phyloP scores from a whole-genome alignment of 2,888 invertebrate genomes.

The Chrysodeixis includens region DNA sequence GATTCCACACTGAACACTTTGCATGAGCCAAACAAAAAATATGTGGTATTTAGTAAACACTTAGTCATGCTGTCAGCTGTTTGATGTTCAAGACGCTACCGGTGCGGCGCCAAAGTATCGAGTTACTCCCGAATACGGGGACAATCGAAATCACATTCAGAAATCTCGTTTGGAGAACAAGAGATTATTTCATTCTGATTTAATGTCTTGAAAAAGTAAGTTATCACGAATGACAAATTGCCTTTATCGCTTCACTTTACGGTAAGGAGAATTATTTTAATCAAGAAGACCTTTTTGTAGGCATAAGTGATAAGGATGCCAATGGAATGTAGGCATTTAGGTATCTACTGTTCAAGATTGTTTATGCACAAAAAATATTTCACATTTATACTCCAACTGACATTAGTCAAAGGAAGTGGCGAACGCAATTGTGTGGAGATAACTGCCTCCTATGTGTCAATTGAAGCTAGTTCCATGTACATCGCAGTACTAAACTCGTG shows the following conservation, averaged over 20 bases:
- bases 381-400: background rate
- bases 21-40: slow-evolving; percentile 37
- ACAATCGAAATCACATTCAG: slow-evolving; percentile 73
- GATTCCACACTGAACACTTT: no score
- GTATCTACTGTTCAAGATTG: no score
- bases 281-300: slow-evolving; percentile 43
- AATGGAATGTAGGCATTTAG: no score
- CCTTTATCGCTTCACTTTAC: slow-evolving; percentile 63
- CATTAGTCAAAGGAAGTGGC: slow-evolving; percentile 41
- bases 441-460: slow-evolving; percentile 51
- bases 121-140: slow-evolving; percentile 73
- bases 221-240: slow-evolving; percentile 76
- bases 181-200: slow-evolving; percentile 78
- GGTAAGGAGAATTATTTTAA: slow-evolving; percentile 44
- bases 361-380: no score
- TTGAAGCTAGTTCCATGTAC: slow-evolving; percentile 62
- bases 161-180: slow-evolving; percentile 67
- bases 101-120: slow-evolving; percentile 78
- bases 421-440: slow-evolving; percentile 39
- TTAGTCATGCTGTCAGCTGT: slow-evolving; percentile 76
- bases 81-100: slow-evolving; percentile 67
- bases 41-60: slow-evolving; percentile 69
- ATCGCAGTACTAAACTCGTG: slow-evolving; percentile 69
- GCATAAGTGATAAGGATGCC: no score
- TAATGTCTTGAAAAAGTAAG: slow-evolving; percentile 73